phyloP scores from a whole-genome alignment of 2,113 vertebrate genomes.

The Zingel zingel region DNA sequence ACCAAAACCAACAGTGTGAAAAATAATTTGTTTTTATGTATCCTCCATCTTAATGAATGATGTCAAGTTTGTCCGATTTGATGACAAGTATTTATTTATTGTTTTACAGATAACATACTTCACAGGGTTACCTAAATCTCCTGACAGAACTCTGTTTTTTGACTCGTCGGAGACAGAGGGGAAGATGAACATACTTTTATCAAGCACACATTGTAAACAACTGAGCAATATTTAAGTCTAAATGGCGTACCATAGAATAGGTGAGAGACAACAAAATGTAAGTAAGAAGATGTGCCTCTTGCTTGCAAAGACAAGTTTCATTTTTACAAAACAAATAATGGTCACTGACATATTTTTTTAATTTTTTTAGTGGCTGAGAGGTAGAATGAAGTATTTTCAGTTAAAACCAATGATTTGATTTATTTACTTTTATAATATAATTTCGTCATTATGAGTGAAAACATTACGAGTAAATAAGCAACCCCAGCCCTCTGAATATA shows the following conservation, averaged over 20 bases:
- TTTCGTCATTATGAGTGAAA: slow-evolving; percentile 77
- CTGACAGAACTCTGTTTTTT: slow-evolving; percentile 72
- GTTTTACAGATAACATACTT: slow-evolving; percentile 84
- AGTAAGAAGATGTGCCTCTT: slow-evolving; percentile 81
- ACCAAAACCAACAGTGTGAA: slow-evolving; percentile 58
- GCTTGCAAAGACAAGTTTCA: slow-evolving; percentile 79
- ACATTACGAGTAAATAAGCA: slow-evolving; percentile 80
- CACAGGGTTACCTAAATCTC: slow-evolving; percentile 83
- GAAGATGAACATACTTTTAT: slow-evolving; percentile 80
- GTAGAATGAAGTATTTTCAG: slow-evolving; percentile 88
- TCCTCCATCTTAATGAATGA: slow-evolving; percentile 71
- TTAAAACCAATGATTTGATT: slow-evolving; percentile 75
- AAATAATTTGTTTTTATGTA: slow-evolving; percentile 29
- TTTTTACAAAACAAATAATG: slow-evolving; percentile 84
- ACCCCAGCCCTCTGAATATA: slow-evolving; percentile 83
- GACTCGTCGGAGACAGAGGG: slow-evolving; percentile 72
- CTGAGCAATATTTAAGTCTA: slow-evolving; percentile 84
- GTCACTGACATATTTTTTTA: slow-evolving; percentile 76
- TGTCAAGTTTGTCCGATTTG: slow-evolving; percentile 75
- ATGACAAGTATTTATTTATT: slow-evolving; percentile 85
- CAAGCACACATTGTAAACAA: slow-evolving; percentile 85
- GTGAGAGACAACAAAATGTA: slow-evolving; percentile 83
- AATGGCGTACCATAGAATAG: slow-evolving; percentile 83
- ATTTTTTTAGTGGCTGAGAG: slow-evolving; percentile 87
- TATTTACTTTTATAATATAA: slow-evolving; percentile 73